These are phyloP conservation scores for Hirtodrosophila confusa DNA, from an alignment of 2,888 invertebrate genomes.

Conservation along the genomic window DNA sequence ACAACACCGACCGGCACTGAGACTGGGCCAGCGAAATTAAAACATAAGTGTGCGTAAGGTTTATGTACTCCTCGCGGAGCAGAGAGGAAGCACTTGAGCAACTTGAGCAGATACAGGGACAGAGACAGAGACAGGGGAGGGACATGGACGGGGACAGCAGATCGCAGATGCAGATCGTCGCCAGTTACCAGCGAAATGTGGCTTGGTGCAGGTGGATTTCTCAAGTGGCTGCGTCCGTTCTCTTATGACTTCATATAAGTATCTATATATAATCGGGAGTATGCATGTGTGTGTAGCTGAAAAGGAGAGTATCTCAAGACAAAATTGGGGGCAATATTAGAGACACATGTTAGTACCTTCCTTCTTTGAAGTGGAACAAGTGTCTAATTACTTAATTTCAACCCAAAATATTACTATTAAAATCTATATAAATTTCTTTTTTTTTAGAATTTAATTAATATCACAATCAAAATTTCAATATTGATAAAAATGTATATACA, in stretches of 20 bases:
- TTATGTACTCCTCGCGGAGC: conserved; percentile 13
- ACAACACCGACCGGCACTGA: conserved; percentile 48
- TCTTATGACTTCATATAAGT: conserved; percentile 33
- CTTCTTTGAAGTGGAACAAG: conserved; percentile 50
- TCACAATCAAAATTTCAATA: too few species aligned
- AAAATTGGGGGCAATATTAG: conserved; percentile 25
- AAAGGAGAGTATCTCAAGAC: conserved; percentile 20
- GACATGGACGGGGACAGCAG: conserved; percentile 21
- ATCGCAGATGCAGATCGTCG: conserved; percentile 66
- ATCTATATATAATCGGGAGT: conserved; percentile 10
- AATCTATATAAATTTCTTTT: too few species aligned
- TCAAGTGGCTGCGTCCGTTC: conserved; percentile 77
- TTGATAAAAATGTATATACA: too few species aligned
- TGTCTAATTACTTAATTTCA: conserved; percentile 25
- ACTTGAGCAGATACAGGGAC: conserved; percentile 5
- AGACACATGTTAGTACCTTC: conserved; percentile 34
- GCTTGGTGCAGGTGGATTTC: conserved; percentile 75
- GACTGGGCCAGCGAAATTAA: conserved; percentile 68
- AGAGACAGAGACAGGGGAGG: not conserved
- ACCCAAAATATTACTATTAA: not conserved
- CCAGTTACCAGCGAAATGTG: conserved; percentile 32
- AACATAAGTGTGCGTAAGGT: conserved; percentile 50
- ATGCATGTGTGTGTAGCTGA: conserved; percentile 16
- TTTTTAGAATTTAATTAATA: too few species aligned
- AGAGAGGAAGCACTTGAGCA: conserved; percentile 24